Evolutionary conservation across 2,797 vertebrate species (phyloP).

Genomic region (Huso huso): DNA sequence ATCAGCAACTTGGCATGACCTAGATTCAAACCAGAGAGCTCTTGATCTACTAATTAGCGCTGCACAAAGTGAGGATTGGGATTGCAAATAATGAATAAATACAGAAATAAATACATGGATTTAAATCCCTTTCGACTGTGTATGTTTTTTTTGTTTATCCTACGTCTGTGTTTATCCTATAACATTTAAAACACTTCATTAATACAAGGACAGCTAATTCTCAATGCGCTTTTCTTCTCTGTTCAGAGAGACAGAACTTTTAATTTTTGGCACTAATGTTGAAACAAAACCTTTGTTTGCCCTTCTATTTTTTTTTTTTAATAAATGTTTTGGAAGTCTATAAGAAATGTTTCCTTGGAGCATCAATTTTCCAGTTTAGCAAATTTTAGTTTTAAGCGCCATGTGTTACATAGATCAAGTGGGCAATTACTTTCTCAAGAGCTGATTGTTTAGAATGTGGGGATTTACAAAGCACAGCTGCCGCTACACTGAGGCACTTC

Average conservation of each 20-base stretch:
- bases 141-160: constrained; percentile 12
- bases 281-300: constrained; percentile 13
- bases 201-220: neutral
- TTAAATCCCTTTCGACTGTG: constrained; percentile 11
- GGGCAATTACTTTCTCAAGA: constrained; percentile 31
- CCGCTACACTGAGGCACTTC: constrained; percentile 11
- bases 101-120: constrained; percentile 30
- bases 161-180: constrained; percentile 7
- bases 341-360: constrained; percentile 20
- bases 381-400: constrained; percentile 24
- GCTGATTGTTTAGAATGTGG: constrained; percentile 22
- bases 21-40: no score
- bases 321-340: constrained; percentile 19
- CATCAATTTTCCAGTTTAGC: constrained; percentile 11
- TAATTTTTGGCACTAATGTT: constrained; percentile 17
- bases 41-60: no score
- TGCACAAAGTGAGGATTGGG: no score
- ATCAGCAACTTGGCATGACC: no score
- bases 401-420: constrained; percentile 29
- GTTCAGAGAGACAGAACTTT: neutral
- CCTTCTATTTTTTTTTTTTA: constrained; percentile 12
- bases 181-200: neutral
- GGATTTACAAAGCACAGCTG: constrained; percentile 25
- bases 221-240: neutral
- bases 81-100: constrained; percentile 26